A percentile compares a stretch with the other conserved stretches of the same genome.
Evolutionary conservation across 2,797 vertebrate genomes (phyloP).

Genomic region (Danio kyathit): DNA sequence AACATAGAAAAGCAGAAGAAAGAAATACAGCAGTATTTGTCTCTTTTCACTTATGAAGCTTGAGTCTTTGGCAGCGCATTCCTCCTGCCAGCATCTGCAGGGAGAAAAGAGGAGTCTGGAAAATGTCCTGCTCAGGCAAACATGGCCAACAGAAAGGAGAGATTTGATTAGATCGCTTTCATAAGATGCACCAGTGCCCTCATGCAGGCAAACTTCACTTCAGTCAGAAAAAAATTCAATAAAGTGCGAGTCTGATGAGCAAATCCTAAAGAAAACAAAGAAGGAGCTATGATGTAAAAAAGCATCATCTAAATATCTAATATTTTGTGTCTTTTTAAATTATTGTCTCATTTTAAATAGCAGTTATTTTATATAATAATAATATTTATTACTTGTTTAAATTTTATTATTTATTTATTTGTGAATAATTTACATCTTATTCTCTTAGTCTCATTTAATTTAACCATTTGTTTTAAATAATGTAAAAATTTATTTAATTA

Average conservation of each 20-base stretch:
- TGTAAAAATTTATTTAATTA: too few relatives aligned
- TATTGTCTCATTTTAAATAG: too few relatives aligned
- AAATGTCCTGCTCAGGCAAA: constrained; percentile 28
- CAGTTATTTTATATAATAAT: too few relatives aligned
- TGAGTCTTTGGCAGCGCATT: constrained; percentile 41
- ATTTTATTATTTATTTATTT: too few relatives aligned
- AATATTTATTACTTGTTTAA: too few relatives aligned
- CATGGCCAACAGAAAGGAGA: constrained; percentile 13
- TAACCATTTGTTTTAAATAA: too few relatives aligned
- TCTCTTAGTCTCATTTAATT: too few relatives aligned
- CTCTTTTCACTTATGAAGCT: constrained; percentile 26
- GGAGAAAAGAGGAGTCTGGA: constrained; percentile 37
- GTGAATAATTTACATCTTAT: too few relatives aligned
- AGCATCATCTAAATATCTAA: too few relatives aligned
- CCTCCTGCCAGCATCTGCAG: constrained; percentile 36
- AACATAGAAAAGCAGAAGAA: constrained; percentile 43
- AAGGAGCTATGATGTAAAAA: not conserved
- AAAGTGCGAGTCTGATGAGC: not conserved
- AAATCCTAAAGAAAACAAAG: not conserved
- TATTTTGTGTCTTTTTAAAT: too few relatives aligned
- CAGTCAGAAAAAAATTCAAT: not conserved
- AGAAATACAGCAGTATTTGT: constrained; percentile 54
- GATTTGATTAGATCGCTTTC: constrained; percentile 22
- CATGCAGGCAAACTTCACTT: not conserved
- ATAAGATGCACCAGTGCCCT: constrained; percentile 9